phyloP scores from a whole-genome alignment of 1,140 invertebrate genomes.

The Drosophila orena region DNA sequence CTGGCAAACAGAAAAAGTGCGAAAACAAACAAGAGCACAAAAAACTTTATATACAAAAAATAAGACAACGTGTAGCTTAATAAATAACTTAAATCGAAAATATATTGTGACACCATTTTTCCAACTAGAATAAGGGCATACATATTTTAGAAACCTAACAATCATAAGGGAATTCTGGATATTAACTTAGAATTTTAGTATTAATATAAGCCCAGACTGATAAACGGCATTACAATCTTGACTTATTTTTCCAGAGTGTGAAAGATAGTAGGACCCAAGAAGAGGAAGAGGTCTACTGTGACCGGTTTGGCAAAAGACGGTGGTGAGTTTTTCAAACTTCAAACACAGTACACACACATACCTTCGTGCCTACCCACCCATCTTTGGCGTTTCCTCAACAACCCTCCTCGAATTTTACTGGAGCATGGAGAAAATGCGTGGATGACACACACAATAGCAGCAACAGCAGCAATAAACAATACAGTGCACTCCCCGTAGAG shows the following conservation, averaged over 20 bases:
- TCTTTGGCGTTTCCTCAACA: constrained; percentile 14
- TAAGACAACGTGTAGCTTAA: too few relatives aligned
- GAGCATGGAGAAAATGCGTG: constrained; percentile 47
- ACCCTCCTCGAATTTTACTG: constrained; percentile 35
- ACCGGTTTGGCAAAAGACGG: constrained; percentile 32
- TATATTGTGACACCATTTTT: too few relatives aligned
- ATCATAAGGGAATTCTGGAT: too few relatives aligned
- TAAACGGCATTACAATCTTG: too few relatives aligned
- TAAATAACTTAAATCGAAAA: too few relatives aligned
- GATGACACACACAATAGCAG: constrained; percentile 33
- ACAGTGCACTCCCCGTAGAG: constrained; percentile 3
- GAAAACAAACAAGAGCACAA: constrained; percentile 12
- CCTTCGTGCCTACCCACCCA: constrained; percentile 9
- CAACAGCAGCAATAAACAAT: constrained; percentile 17
- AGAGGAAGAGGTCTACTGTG: not conserved
- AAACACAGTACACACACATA: constrained; percentile 18
- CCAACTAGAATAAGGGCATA: too few relatives aligned
- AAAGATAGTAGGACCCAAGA: not conserved
- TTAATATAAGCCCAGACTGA: too few relatives aligned
- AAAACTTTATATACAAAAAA: not conserved
- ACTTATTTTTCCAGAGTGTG: constrained; percentile 6
- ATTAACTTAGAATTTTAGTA: too few relatives aligned
- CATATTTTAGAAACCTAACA: too few relatives aligned
- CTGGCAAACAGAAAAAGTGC: constrained; percentile 44
- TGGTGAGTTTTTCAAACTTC: constrained; percentile 49